A percentile compares a stretch with the other conserved stretches of the same genome.
phyloP scores from a whole-genome alignment of 2,888 invertebrate species.

The Nephrotoma guestfalica region DNA sequence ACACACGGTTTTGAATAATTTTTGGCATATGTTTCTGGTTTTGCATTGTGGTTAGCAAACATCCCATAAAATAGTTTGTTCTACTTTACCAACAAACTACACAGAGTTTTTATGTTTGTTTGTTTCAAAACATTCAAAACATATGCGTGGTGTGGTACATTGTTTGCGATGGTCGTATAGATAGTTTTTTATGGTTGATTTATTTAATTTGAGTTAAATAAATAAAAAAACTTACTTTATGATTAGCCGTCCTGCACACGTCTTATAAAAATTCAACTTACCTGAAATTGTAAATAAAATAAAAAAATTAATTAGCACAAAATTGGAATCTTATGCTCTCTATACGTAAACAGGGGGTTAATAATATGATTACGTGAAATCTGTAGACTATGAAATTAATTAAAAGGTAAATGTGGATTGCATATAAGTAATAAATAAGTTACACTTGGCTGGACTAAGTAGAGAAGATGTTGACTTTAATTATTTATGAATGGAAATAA shows the following conservation, averaged over 20 bases:
- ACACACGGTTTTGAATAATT: neutral
- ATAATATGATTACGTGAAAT: neutral
- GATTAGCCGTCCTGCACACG: neutral
- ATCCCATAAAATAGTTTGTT: neutral
- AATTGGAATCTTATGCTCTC: too few species aligned
- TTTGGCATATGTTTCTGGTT: neutral
- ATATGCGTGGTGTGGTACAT: neutral
- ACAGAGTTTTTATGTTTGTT: neutral
- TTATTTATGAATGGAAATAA: neutral
- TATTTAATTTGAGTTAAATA: neutral
- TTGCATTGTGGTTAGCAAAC: neutral
- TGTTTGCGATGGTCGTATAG: neutral
- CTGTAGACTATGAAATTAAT: neutral
- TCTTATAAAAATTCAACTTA: neutral
- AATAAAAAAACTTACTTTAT: neutral
- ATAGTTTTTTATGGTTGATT: neutral
- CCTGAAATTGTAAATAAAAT: neutral
- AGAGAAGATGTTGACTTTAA: neutral
- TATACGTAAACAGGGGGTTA: neutral
- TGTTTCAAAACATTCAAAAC: neutral
- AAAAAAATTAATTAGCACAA: too few species aligned
- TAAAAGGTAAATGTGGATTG: neutral
- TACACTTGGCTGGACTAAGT: neutral
- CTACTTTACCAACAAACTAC: neutral
- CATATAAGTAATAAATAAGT: neutral